These are phyloP conservation scores for Irena cyanogastra DNA, from an alignment of 2,113 vertebrate genomes.

Conservation along the genomic window DNA sequence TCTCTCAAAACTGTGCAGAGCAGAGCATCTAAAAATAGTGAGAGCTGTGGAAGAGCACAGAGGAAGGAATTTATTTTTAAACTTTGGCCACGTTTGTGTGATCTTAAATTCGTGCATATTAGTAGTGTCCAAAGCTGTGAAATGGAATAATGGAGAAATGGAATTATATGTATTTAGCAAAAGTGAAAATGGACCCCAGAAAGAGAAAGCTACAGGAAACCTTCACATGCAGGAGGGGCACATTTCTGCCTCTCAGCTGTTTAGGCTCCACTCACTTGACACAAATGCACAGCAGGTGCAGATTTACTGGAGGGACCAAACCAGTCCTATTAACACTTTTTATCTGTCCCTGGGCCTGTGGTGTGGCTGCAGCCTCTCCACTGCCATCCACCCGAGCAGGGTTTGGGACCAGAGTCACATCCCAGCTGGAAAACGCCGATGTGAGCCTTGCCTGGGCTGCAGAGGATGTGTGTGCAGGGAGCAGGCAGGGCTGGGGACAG, in stretches of 20 bases:
- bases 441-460: not conserved
- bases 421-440: not conserved
- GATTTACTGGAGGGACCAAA: not conserved
- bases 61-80: not conserved
- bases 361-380: not conserved
- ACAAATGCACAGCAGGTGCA: not conserved
- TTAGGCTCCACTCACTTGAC: not conserved
- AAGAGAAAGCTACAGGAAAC: not conserved
- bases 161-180: not conserved
- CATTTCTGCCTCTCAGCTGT: not conserved
- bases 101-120: not conserved
- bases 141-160: not conserved
- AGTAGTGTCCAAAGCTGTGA: not conserved
- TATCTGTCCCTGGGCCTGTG: not conserved
- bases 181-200: not conserved
- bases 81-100: not conserved
- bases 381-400: rapidly evolving
- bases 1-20: not conserved
- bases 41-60: not conserved
- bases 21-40: not conserved
- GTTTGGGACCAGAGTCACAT: not conserved
- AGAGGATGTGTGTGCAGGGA: not conserved
- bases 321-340: not conserved
- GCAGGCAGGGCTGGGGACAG: not conserved
- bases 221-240: not conserved